Percentiles rank a stretch among this genome's conserved stretches.
Conservation (phyloP, 2,113 vertebrate species). For the Corythornis cristatus region DNA sequence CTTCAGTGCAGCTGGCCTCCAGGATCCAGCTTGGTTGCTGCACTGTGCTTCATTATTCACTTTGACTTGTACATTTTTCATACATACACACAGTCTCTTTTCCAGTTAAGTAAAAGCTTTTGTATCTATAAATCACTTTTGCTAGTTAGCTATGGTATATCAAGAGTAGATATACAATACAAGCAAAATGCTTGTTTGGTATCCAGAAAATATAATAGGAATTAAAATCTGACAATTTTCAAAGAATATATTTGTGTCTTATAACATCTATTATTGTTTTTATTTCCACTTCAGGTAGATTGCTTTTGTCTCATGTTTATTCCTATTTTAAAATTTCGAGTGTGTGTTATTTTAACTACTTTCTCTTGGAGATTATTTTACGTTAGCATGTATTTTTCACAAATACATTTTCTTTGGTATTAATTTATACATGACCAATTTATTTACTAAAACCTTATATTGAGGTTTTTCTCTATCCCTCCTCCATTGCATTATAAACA, state of each 20-base stretch:
- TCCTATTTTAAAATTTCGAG: background rate
- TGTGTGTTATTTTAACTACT: background rate
- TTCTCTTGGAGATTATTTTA: background rate
- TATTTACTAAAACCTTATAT: background rate
- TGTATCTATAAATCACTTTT: background rate
- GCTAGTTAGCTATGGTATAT: background rate
- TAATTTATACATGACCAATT: background rate
- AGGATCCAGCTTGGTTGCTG: background rate
- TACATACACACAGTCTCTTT: background rate
- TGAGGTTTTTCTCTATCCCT: background rate
- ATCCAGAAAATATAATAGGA: background rate
- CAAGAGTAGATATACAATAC: background rate
- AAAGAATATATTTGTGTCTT: constrained; percentile 5
- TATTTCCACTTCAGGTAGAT: background rate
- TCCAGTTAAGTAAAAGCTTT: background rate
- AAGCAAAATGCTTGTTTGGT: constrained; percentile 12
- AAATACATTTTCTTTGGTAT: background rate
- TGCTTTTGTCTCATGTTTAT: background rate
- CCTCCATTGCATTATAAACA: background rate
- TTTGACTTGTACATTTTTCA: background rate
- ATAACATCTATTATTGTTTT: background rate
- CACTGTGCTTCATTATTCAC: background rate
- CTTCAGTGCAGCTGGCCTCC: background rate
- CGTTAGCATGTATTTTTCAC: background rate
- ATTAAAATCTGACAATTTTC: background rate